Evolutionary conservation across 2,888 invertebrate genomes (phyloP).

Genomic region (Lymantria dispar): DNA sequence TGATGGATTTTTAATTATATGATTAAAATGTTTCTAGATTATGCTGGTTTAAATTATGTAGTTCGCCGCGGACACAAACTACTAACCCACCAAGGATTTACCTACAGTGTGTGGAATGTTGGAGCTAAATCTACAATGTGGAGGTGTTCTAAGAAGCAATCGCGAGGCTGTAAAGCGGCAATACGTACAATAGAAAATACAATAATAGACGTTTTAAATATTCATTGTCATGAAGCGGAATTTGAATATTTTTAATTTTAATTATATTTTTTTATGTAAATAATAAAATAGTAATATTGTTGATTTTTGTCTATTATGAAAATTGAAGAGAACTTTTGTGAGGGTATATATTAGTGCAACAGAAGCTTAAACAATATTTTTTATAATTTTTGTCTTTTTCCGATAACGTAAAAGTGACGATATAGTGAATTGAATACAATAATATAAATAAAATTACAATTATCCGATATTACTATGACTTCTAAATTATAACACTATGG

Average conservation of each 20-base stretch:
- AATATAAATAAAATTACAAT: too few species aligned
- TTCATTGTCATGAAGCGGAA: slow-evolving; percentile 4
- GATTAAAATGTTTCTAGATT: background rate
- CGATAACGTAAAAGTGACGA: too few species aligned
- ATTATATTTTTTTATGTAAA: too few species aligned
- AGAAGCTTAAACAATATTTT: too few species aligned
- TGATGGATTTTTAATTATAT: background rate
- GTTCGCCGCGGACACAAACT: background rate
- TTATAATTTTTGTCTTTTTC: too few species aligned
- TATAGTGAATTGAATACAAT: too few species aligned
- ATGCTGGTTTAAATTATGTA: background rate
- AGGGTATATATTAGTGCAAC: too few species aligned
- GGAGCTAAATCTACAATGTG: background rate
- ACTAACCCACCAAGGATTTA: background rate
- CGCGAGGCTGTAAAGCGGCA: slow-evolving; percentile 1
- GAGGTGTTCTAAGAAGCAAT: slow-evolving; percentile 8
- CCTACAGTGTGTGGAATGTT: background rate
- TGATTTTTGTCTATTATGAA: too few species aligned
- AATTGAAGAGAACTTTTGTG: too few species aligned
- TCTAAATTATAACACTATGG: too few species aligned
- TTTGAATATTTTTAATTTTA: background rate
- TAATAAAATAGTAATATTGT: too few species aligned
- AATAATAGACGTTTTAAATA: background rate
- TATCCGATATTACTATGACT: too few species aligned
- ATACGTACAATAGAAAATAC: background rate